Percentiles rank a stretch among this genome's conserved stretches.
These are phyloP conservation scores for Pachyseris speciosa DNA, from an alignment of 64 coral and sea anemone genomes.

Conservation along the genomic window DNA sequence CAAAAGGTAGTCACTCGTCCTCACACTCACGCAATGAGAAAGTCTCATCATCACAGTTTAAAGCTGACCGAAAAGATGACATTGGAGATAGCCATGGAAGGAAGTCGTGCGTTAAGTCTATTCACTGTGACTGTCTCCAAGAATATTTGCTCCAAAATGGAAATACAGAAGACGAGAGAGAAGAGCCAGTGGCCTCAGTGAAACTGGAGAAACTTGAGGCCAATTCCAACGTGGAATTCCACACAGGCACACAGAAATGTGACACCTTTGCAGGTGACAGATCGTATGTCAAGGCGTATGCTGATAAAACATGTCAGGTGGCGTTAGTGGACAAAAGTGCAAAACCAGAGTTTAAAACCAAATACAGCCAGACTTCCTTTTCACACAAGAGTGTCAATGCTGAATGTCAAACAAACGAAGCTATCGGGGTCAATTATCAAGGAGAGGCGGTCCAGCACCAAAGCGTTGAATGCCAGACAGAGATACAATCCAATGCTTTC, in stretches of 20 bases:
- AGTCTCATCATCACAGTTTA: background rate
- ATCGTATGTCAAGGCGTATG: background rate
- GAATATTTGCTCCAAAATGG: background rate
- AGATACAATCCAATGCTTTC: background rate
- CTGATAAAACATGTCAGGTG: background rate
- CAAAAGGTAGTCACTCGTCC: background rate
- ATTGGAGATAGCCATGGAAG: background rate
- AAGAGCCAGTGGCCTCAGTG: background rate
- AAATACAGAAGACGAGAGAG: background rate
- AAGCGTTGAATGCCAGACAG: conserved; percentile 12
- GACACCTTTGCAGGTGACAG: background rate
- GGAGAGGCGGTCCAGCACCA: background rate
- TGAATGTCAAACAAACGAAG: background rate
- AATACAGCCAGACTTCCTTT: background rate
- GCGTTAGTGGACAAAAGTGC: background rate
- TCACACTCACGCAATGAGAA: background rate
- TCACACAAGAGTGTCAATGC: background rate
- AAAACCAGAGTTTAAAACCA: background rate
- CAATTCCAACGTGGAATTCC: background rate
- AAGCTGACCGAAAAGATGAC: background rate
- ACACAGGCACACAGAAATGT: background rate
- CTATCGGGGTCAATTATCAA: background rate
- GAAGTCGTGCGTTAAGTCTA: background rate
- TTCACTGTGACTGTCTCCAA: background rate
- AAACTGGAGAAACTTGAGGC: background rate